phyloP scores from a whole-genome alignment of 2,797 vertebrate species.

The Miichthys miiuy region DNA sequence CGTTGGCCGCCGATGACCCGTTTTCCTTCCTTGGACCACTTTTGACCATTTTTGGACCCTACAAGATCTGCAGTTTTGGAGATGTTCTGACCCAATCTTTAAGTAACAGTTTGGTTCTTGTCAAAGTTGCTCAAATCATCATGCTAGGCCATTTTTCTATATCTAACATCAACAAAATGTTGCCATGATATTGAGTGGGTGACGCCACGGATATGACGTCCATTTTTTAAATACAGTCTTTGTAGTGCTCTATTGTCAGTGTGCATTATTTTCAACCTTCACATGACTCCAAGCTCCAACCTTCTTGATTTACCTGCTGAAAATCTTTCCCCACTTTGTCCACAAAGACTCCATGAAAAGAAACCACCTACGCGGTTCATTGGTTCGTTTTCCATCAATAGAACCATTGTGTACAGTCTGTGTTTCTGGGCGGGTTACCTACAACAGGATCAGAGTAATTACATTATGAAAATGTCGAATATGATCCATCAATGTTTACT shows the following conservation, averaged over 20 bases:
- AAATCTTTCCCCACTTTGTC: background rate
- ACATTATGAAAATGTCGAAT: slow-evolving; percentile 32
- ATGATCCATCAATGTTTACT: slow-evolving; percentile 41
- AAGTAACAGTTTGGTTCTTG: no score
- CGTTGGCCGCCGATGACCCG: no score
- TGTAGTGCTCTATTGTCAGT: background rate
- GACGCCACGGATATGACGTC: no score
- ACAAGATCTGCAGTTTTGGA: no score
- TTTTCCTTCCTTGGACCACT: no score
- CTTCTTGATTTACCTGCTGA: background rate
- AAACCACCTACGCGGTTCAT: background rate
- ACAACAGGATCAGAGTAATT: slow-evolving; percentile 28
- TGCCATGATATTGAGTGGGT: no score
- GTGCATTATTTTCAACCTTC: background rate
- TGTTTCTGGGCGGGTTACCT: slow-evolving; percentile 16
- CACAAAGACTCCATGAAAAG: background rate
- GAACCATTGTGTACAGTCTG: slow-evolving; percentile 14
- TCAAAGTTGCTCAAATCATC: no score
- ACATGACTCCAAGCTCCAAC: background rate
- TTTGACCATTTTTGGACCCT: no score
- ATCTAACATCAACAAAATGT: no score
- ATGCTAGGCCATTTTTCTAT: no score
- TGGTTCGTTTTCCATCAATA: slow-evolving; percentile 31
- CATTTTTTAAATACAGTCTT: no score
- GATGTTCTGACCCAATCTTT: no score